These are phyloP conservation scores for Monochamus alternatus DNA, from an alignment of 2,888 invertebrate species.

Conservation along the genomic window DNA sequence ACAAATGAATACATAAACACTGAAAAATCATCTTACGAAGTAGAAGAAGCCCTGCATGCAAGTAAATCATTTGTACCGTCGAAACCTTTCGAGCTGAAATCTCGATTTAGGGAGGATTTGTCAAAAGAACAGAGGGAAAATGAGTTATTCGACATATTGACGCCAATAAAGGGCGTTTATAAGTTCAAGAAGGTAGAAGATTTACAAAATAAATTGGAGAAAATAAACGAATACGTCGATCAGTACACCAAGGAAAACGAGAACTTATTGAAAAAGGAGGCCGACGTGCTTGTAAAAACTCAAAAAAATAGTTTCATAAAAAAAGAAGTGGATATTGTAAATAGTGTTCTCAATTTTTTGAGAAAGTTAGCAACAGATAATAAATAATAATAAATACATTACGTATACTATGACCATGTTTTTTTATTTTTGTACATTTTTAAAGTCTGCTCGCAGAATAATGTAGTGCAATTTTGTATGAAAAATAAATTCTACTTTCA, in stretches of 20 bases:
- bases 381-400: conserved; percentile 7
- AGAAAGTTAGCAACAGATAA: conserved; percentile 49
- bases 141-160: conserved; percentile 37
- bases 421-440: conserved; percentile 27
- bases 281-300: conserved; percentile 48
- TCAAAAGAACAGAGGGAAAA: conserved; percentile 33
- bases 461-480: not conserved
- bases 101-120: conserved; percentile 35
- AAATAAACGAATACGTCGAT: conserved; percentile 53
- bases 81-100: conserved; percentile 11
- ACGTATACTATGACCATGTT: not conserved
- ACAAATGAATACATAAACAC: conserved; percentile 1
- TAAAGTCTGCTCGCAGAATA: not conserved
- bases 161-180: conserved; percentile 35
- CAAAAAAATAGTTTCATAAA: conserved; percentile 52
- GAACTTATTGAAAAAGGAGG: conserved; percentile 53
- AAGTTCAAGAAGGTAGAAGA: conserved; percentile 52
- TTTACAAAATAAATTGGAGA: conserved; percentile 54
- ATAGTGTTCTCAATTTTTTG: conserved; percentile 58
- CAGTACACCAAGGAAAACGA: conserved; percentile 52
- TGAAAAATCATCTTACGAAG: too few relatives aligned
- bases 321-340: conserved; percentile 55
- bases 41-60: too few relatives aligned
- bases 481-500: too few relatives aligned
- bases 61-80: not conserved